Conservation (phyloP, 1,140 invertebrate species). For the Nephotettix cincticeps region DNA sequence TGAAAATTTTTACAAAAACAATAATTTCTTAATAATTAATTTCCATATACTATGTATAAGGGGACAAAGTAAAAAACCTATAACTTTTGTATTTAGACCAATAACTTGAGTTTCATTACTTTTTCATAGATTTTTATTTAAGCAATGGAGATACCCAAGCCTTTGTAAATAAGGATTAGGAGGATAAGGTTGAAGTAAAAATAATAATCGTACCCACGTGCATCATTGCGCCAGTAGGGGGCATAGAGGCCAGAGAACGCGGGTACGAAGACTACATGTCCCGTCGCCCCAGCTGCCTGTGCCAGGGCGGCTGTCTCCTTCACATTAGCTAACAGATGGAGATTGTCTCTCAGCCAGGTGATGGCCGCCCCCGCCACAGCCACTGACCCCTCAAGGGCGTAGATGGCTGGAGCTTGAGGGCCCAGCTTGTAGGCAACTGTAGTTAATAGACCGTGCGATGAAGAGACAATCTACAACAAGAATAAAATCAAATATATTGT, state of each 20-base stretch:
- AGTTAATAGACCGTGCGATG: constrained; percentile 87
- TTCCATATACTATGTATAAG: too few relatives aligned
- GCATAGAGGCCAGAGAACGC: constrained; percentile 94
- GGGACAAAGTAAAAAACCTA: too few relatives aligned
- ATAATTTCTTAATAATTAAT: too few relatives aligned
- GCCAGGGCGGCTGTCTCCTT: constrained; percentile 77
- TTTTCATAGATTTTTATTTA: too few relatives aligned
- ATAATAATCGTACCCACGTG: constrained; percentile 72
- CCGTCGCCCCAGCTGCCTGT: constrained; percentile 69
- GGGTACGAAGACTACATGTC: constrained; percentile 93
- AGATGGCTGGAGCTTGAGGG: constrained; percentile 69
- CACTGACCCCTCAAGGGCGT: constrained; percentile 88
- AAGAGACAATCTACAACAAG: constrained; percentile 76
- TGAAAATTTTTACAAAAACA: too few relatives aligned
- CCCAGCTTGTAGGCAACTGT: constrained; percentile 95
- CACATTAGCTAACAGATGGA: constrained; percentile 71
- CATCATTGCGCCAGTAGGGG: constrained; percentile 93
- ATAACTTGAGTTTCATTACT: too few relatives aligned
- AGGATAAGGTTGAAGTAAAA: too few relatives aligned
- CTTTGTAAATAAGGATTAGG: too few relatives aligned
- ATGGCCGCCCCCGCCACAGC: constrained; percentile 83
- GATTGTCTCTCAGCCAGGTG: constrained; percentile 85
- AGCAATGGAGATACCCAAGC: too few relatives aligned
- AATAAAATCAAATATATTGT: too few relatives aligned
- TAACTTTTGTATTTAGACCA: too few relatives aligned